Percentiles rank a stretch among this genome's conserved stretches.
Conservation (phyloP, 1,140 invertebrate genomes). For the Platyura marginata region DNA sequence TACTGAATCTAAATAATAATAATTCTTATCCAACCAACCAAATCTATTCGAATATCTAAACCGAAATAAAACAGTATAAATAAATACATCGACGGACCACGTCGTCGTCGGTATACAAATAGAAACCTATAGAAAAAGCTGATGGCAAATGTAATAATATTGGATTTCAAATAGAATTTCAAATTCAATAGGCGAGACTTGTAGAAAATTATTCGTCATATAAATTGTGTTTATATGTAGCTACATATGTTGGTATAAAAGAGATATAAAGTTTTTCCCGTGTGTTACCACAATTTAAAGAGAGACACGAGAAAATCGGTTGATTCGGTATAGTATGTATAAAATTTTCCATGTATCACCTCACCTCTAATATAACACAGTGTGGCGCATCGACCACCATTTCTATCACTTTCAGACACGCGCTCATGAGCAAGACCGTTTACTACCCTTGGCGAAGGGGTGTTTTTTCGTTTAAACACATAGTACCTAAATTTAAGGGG, state of each 20-base stretch:
- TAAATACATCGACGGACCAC: background rate
- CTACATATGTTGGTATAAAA: background rate
- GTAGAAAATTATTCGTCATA: too few relatives aligned
- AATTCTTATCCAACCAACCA: slow-evolving; percentile 3
- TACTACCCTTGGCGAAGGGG: background rate
- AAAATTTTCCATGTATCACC: background rate
- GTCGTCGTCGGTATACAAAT: background rate
- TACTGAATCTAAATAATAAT: slow-evolving; percentile 20
- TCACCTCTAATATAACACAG: background rate
- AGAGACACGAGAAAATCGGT: too few relatives aligned
- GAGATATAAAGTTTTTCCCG: background rate
- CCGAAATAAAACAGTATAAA: background rate
- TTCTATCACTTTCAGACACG: background rate
- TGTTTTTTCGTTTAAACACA: background rate
- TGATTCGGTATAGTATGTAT: background rate
- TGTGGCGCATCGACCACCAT: background rate
- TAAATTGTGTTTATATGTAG: background rate
- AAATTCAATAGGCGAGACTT: background rate
- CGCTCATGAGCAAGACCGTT: background rate
- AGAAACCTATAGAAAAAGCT: background rate
- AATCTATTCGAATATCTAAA: background rate
- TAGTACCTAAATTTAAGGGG: background rate
- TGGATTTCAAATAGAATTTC: background rate
- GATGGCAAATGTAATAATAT: background rate
- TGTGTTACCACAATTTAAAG: background rate